These are phyloP conservation scores for Metellina segmentata DNA, from an alignment of 2,888 invertebrate species.

Conservation along the genomic window DNA sequence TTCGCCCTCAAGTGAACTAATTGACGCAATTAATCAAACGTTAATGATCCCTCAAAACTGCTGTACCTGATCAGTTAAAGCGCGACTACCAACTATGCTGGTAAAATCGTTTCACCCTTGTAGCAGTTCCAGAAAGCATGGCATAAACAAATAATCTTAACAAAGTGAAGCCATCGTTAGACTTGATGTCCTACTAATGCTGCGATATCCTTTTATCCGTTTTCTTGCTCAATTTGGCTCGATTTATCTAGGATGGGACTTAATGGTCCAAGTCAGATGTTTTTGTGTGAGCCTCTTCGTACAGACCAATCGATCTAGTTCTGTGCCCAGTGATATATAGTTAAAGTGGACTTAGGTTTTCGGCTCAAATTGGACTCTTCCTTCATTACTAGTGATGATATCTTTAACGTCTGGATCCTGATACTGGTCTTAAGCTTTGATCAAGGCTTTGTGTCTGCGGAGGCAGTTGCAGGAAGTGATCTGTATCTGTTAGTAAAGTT, in stretches of 20 bases:
- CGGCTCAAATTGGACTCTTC: slow-evolving; percentile 1
- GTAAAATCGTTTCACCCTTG: background rate
- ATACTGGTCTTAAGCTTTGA: slow-evolving; percentile 8
- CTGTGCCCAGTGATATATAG: slow-evolving; percentile 36
- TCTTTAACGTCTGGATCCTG: slow-evolving; percentile 27
- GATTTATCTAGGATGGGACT: slow-evolving; percentile 34
- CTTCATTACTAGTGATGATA: slow-evolving; percentile 29
- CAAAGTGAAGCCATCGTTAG: slow-evolving; percentile 11
- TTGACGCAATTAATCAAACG: slow-evolving; percentile 51
- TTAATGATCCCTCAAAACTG: slow-evolving; percentile 41
- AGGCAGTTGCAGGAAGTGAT: background rate
- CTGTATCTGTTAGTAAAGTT: background rate
- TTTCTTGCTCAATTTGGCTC: slow-evolving; percentile 53
- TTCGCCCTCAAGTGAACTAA: slow-evolving; percentile 46
- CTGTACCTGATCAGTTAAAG: slow-evolving; percentile 14
- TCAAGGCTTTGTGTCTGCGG: background rate
- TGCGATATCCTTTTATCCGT: slow-evolving; percentile 44
- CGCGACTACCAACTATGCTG: background rate
- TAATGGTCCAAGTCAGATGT: slow-evolving; percentile 54
- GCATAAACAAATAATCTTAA: slow-evolving; percentile 39
- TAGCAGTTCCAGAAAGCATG: background rate
- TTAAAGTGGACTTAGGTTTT: slow-evolving; percentile 33
- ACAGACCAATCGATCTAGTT: slow-evolving; percentile 40
- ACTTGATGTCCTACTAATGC: slow-evolving; percentile 52
- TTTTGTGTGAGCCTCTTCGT: slow-evolving; percentile 31